Percentiles rank a stretch among this genome's conserved stretches.
These are phyloP conservation scores for Halictus rubicundus DNA, from an alignment of 1,140 invertebrate species.

Conservation along the genomic window DNA sequence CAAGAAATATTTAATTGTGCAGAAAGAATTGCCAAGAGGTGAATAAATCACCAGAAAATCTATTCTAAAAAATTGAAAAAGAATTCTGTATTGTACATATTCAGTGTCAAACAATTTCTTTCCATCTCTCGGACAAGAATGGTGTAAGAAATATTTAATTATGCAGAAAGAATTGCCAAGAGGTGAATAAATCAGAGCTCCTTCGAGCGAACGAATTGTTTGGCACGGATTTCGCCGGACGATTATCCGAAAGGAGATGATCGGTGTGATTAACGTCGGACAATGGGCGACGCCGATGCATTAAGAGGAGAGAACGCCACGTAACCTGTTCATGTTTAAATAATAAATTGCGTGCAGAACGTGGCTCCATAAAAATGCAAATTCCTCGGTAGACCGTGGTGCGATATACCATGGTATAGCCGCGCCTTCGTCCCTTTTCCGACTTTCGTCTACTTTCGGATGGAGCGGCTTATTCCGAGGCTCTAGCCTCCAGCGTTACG, in stretches of 20 bases:
- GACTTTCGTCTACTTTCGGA: not conserved
- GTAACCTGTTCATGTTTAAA: not conserved
- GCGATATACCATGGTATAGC: not conserved
- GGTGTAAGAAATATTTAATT: too few species aligned
- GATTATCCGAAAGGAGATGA: not conserved
- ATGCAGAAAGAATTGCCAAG: too few species aligned
- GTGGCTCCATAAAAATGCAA: not conserved
- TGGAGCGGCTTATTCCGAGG: not conserved
- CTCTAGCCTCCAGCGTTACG: slow-evolving; percentile 1
- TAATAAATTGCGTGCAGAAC: not conserved
- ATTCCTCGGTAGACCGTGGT: not conserved
- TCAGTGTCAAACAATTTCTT: too few species aligned
- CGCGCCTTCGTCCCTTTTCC: not conserved
- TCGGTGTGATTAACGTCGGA: not conserved
- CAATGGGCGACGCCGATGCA: not conserved
- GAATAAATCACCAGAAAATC: too few species aligned
- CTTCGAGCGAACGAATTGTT: not conserved
- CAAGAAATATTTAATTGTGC: too few species aligned
- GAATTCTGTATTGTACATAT: too few species aligned
- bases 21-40: too few species aligned
- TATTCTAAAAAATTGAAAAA: too few species aligned
- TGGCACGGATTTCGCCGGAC: not conserved
- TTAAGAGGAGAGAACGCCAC: not conserved
- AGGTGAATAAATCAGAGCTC: not conserved
- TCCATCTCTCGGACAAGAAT: too few species aligned